Evolutionary conservation across 2,797 vertebrate genomes (phyloP).

Genomic region (Adelosebastes latens): DNA sequence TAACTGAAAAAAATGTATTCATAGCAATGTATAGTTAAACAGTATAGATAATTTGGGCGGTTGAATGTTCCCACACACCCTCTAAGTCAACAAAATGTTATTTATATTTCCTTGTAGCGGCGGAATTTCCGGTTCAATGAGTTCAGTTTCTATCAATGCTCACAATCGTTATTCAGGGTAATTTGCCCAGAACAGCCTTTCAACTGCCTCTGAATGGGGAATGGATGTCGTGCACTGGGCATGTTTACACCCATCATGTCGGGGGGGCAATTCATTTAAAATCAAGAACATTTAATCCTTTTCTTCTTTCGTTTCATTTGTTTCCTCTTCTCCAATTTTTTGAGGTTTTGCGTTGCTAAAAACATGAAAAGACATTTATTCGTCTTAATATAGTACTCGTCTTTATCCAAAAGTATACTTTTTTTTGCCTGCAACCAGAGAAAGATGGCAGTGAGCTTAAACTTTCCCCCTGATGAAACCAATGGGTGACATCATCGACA

Average conservation of each 20-base stretch:
- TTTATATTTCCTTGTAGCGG: not conserved
- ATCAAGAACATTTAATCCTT: slow-evolving; percentile 8
- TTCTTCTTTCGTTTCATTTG: too few relatives aligned
- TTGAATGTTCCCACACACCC: not conserved
- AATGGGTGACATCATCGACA: not conserved
- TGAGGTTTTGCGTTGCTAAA: not conserved
- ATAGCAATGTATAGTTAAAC: not conserved
- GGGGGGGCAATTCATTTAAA: not conserved
- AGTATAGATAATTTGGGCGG: not conserved
- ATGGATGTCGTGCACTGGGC: too few relatives aligned
- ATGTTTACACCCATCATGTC: slow-evolving; percentile 4
- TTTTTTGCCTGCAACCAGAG: not conserved
- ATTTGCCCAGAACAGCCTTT: not conserved
- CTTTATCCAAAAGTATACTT: not conserved
- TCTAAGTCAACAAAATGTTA: not conserved
- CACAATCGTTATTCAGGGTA: not conserved
- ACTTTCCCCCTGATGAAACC: not conserved
- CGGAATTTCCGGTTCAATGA: slow-evolving; percentile 12
- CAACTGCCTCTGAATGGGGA: not conserved
- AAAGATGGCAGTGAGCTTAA: not conserved
- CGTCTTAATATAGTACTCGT: not conserved
- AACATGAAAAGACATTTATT: not conserved
- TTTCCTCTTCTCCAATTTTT: not conserved
- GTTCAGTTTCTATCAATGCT: slow-evolving; percentile 16
- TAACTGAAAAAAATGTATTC: not conserved